Base-by-base conservation (phyloP, 2,888 invertebrate species). In the Epinotia demarniana region DNA sequence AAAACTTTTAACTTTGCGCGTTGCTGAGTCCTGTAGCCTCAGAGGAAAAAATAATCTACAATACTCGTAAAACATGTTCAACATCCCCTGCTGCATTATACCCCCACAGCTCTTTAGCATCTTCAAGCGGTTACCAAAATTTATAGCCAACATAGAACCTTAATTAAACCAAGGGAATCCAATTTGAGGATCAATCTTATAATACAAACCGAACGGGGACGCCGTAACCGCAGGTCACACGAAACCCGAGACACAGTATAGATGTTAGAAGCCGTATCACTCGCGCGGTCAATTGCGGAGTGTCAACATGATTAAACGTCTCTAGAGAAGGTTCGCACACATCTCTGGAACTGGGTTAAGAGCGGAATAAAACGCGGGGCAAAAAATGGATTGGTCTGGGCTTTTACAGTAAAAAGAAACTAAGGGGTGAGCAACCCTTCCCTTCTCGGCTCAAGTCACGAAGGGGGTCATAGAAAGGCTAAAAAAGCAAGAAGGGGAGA, bases 191-290 rank as follows among this genome's bases (percentile, higher is more conserved):
- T 5, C n/a, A 74, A 74, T 68, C 53, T 27, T 19, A 33, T 33
- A 53, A 62, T 62, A 68, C 39, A 27, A 39, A 53, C 53, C 77
- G 82, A 87, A 87, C 83, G 84, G 83, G 85, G 64, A 46, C 63
- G 49, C 16, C n/a, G 76, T 85, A 86, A 87, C 89, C 90, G 83
- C 89, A 89, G 84, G 81, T 85, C 84, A 82, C 81, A 78, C 81
- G 90, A 85, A 89, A 91, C 83, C 77, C 79, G 84, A 90, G 84
- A n/a, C n/a, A n/a, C n/a, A n/a, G n/a, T n/a, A n/a, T n/a, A n/a
- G n/a, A 86, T 80, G 86, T 80, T 78, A 72, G 88, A 90, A 89
- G 86, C 87, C 89, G 73, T 85, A 86, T 73, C 63, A 23, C 23
- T 55, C 9, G 16, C 80, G 86, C 82, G 85, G 85, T 83, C 85